Conservation (phyloP, 1,140 invertebrate genomes). For the Polypedilum pembai region DNA sequence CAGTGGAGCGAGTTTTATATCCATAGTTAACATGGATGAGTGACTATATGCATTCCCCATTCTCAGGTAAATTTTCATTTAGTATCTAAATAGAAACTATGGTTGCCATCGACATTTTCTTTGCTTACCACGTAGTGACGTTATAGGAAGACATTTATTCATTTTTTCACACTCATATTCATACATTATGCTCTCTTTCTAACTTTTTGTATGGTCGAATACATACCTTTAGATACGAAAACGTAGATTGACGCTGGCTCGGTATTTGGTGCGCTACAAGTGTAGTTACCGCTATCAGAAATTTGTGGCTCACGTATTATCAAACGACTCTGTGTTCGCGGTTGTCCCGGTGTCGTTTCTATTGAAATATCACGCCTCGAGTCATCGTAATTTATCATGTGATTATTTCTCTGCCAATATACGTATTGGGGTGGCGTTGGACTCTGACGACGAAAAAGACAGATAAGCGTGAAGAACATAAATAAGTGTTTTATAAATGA, state of each 20-base stretch:
- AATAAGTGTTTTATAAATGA: background rate
- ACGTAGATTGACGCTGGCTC: conserved; percentile 81
- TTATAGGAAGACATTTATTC: background rate
- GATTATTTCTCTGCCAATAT: conserved; percentile 86
- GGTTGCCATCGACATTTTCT: background rate
- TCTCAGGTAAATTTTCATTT: background rate
- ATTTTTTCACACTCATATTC: background rate
- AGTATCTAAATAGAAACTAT: conserved; percentile 28
- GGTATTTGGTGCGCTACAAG: conserved; percentile 81
- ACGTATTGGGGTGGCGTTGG: conserved; percentile 82
- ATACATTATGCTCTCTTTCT: conserved; percentile 29
- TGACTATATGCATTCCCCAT: background rate
- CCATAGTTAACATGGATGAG: background rate
- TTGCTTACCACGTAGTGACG: background rate
- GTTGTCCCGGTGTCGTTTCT: conserved; percentile 71
- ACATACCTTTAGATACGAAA: conserved; percentile 80
- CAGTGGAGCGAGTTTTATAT: too few relatives aligned
- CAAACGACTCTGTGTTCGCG: conserved; percentile 70
- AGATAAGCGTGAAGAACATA: background rate
- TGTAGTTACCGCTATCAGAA: conserved; percentile 83
- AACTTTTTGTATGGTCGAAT: conserved; percentile 29
- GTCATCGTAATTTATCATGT: conserved; percentile 87
- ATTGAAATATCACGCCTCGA: conserved; percentile 74
- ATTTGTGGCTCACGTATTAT: conserved; percentile 76
- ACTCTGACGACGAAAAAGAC: conserved; percentile 53